Evolutionary conservation across 2,113 vertebrate species (phyloP).

Genomic region (Microcebus ravelobensis): DNA sequence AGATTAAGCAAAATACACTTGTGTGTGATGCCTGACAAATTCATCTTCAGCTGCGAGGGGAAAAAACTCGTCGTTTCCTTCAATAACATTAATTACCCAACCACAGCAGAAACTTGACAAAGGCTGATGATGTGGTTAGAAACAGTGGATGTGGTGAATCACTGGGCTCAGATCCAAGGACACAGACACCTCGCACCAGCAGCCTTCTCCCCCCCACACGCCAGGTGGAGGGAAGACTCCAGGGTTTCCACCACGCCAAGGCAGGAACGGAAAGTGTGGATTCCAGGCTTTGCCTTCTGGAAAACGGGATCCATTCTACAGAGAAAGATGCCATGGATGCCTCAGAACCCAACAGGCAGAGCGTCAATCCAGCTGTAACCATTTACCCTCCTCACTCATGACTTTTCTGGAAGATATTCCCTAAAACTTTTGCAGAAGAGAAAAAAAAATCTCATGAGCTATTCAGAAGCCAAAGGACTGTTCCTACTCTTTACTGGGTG

Average conservation of each 20-base stretch:
- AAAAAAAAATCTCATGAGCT: constrained; percentile 10
- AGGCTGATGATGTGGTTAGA: constrained; percentile 58
- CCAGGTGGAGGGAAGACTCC: not conserved
- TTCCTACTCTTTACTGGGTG: not conserved
- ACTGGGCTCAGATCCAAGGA: constrained; percentile 38
- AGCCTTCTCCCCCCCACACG: not conserved
- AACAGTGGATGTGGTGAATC: constrained; percentile 60
- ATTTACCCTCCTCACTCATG: constrained; percentile 12
- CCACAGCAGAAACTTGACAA: constrained; percentile 63
- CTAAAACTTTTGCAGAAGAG: constrained; percentile 29
- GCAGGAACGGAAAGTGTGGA: not conserved
- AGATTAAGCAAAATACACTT: constrained; percentile 56
- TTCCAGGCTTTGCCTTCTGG: not conserved
- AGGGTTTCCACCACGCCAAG: not conserved
- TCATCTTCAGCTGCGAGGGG: constrained; percentile 62
- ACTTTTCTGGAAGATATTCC: constrained; percentile 57
- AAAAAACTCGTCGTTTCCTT: constrained; percentile 56
- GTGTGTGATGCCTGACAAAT: constrained; percentile 12
- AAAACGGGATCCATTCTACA: not conserved
- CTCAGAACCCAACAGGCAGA: not conserved
- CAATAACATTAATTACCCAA: constrained; percentile 64
- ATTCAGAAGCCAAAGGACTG: constrained; percentile 53
- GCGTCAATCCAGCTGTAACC: constrained; percentile 53
- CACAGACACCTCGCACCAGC: not conserved
- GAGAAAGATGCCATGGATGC: not conserved